A percentile compares a stretch with the other conserved stretches of the same genome.
These are phyloP conservation scores for Danaus plexippus DNA, from an alignment of 1,140 invertebrate species.

Conservation along the genomic window DNA sequence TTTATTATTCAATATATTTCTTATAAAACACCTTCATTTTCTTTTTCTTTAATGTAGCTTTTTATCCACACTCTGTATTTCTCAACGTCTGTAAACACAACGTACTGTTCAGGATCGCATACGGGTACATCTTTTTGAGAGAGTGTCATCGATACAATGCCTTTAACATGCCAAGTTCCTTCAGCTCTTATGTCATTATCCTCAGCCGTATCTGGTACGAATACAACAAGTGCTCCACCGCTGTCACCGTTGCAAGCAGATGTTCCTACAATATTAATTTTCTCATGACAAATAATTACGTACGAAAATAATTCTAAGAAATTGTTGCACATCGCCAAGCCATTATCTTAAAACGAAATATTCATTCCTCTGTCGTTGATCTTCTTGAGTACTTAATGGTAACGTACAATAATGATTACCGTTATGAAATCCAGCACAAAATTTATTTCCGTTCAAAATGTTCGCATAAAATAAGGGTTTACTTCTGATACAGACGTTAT, in stretches of 20 bases:
- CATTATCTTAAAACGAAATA: constrained; percentile 39
- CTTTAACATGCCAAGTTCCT: constrained; percentile 38
- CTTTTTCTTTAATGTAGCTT: constrained; percentile 13
- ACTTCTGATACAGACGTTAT: constrained; percentile 19
- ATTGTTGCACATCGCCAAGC: constrained; percentile 32
- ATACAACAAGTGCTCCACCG: constrained; percentile 40
- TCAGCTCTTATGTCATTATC: constrained; percentile 10
- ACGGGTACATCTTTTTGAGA: constrained; percentile 24
- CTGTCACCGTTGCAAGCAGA: constrained; percentile 54
- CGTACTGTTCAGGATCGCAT: constrained; percentile 40
- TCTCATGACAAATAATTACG: constrained; percentile 7
- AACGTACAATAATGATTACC: constrained; percentile 22
- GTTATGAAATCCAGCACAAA: constrained; percentile 21
- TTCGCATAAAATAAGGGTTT: constrained; percentile 22
- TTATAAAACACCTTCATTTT: too few relatives aligned
- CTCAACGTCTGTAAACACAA: constrained; percentile 42
- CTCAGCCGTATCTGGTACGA: constrained; percentile 21
- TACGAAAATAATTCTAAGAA: constrained; percentile 25
- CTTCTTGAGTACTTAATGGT: too few relatives aligned
- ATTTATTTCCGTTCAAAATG: constrained; percentile 17
- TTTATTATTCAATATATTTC: too few relatives aligned
- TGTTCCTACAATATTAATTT: constrained; percentile 28
- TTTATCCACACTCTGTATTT: constrained; percentile 37
- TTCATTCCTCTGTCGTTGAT: constrained; percentile 9
- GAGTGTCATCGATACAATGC: constrained; percentile 40